Percentiles rank a stretch among this genome's conserved stretches.
Conservation (phyloP, 2,113 vertebrate genomes). For the Phocoena phocoena region DNA sequence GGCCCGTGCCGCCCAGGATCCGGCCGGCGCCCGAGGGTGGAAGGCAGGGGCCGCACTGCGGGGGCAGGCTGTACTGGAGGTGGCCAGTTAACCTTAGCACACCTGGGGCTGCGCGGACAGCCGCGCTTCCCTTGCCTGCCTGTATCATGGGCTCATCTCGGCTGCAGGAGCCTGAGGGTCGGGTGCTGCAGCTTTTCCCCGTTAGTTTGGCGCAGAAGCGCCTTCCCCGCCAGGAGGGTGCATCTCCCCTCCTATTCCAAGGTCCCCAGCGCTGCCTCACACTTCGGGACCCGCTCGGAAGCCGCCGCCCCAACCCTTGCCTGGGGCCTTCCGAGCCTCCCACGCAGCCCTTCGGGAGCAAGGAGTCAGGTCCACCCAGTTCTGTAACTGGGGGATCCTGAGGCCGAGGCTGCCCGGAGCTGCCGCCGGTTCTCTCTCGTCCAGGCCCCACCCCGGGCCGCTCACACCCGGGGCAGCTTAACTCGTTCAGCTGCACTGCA, state of each 20-base stretch:
- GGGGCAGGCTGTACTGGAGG: not conserved
- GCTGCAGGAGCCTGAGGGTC: slow-evolving; percentile 48
- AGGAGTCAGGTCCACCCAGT: not conserved
- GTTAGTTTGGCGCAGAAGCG: not conserved
- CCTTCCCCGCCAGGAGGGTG: not conserved
- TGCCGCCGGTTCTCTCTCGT: not conserved
- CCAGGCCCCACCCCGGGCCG: slow-evolving; percentile 7
- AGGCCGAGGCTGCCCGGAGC: not conserved
- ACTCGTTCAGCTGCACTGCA: slow-evolving; percentile 71
- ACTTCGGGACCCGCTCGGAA: not conserved
- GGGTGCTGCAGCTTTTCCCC: not conserved
- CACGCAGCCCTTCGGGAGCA: not conserved
- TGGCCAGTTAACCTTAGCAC: slow-evolving; percentile 1
- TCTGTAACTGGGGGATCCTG: not conserved
- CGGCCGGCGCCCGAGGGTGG: not conserved
- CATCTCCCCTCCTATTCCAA: not conserved
- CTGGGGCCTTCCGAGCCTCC: not conserved
- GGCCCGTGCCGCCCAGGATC: not conserved
- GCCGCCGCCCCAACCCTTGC: not conserved
- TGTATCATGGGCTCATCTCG: slow-evolving; percentile 36
- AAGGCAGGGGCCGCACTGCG: not conserved
- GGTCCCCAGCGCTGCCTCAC: not conserved
- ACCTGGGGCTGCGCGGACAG: slow-evolving; percentile 60
- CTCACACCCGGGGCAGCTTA: slow-evolving; percentile 49
- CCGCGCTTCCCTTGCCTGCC: not conserved